Evolutionary conservation across 2,113 vertebrate species (phyloP), one percentile per base, ranked within the genome.

Genomic region (Ageneiosus marmoratus): DNA sequence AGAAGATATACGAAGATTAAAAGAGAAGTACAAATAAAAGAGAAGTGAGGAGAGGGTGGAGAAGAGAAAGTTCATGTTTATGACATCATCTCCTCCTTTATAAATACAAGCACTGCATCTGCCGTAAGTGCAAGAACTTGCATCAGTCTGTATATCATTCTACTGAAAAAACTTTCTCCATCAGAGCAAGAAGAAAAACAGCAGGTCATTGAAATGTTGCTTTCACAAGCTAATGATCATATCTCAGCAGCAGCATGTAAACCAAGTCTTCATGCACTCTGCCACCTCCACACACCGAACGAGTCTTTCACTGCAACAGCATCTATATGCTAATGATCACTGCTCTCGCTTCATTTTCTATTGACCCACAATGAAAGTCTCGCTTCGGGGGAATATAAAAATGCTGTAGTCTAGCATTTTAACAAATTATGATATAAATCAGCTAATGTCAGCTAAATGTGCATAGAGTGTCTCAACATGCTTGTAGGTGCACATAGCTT

Each of bases 321-420:
- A 92, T 93, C 91, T 94, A 92, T 92, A 95, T 94, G 92, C 91
- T 92, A 93, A 93, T 93, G 90, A 89, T 89, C 82, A 73, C 62
- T 85, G 88, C 88, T 84, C 86, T 29, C 60, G 86, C 89, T 89
- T 90, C 90, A 92, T 92, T 90, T 92, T 90, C 87, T 79, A 88
- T 92, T 92, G 91, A 93, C 89, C 91, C 89, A 78, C 88, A 90
- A 82, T 86, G 81, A 90, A 91, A 87, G 74, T 82, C 80, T 76
- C 79, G 88, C 88, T 89, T 85, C 65, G 74, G 79, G 86, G 76
- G 88, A 88, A 91, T 89, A 90, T 85, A 89, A 86, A 89, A 88
- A 85, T 56, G 34, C 83, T 83, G 87, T 91, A 88, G 87, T 88
- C 85, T 55, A 88, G 88, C 86, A 88, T 87, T 90, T 92, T 87